These are phyloP conservation scores for Aphelinus atriplicis DNA, from an alignment of 1,140 invertebrate genomes.

Conservation along the genomic window DNA sequence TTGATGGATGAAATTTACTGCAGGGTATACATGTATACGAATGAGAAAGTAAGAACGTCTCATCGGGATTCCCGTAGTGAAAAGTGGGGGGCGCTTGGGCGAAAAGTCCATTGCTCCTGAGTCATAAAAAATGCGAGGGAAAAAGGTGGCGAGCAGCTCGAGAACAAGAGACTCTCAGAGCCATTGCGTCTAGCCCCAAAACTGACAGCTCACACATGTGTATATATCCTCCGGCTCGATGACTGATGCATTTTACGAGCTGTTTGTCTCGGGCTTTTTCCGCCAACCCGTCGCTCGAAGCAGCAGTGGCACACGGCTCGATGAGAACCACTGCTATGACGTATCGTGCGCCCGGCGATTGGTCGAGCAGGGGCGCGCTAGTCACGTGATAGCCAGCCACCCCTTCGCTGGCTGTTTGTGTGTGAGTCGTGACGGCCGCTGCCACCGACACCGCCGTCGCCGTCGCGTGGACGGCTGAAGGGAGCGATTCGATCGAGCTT, in stretches of 20 bases:
- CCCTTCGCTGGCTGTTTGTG: conserved; percentile 1
- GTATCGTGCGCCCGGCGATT: conserved; percentile 23
- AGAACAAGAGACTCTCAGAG: neutral
- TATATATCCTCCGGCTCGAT: neutral
- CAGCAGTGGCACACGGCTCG: too few relatives aligned
- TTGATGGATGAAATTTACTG: conserved; percentile 14
- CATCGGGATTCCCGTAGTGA: conserved; percentile 4
- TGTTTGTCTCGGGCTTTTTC: neutral
- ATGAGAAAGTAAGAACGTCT: neutral
- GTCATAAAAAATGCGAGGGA: neutral
- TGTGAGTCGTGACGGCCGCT: neutral
- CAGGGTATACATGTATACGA: neutral
- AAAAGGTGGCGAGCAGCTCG: neutral
- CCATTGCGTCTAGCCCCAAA: conserved; percentile 1
- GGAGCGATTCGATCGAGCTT: too few relatives aligned
- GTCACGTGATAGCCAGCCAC: conserved; percentile 33
- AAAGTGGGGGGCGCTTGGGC: neutral
- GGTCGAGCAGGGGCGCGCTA: conserved; percentile 2
- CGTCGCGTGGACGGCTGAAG: too few relatives aligned
- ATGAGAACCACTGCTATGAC: conserved; percentile 24
- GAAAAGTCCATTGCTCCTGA: conserved; percentile 10
- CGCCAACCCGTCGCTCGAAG: too few relatives aligned
- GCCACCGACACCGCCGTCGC: too few relatives aligned
- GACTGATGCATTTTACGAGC: conserved; percentile 27
- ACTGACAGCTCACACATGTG: neutral